Percentiles rank a stretch among this genome's conserved stretches.
Conservation (phyloP, 2,888 invertebrate species). For the Toxonevra muliebris region DNA sequence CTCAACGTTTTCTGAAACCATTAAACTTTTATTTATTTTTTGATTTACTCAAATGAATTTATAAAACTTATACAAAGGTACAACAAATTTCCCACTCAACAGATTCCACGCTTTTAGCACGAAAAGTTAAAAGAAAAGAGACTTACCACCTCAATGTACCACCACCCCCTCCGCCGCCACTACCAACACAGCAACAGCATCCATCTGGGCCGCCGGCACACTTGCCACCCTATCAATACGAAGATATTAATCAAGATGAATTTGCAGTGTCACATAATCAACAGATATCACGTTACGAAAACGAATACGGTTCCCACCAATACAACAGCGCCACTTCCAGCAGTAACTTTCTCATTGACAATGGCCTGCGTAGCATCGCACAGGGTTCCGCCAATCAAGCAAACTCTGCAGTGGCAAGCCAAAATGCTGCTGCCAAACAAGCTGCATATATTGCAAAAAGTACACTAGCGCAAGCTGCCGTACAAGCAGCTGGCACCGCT, state of each 20-base stretch:
- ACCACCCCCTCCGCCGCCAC: conserved; percentile 22
- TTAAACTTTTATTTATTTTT: background rate
- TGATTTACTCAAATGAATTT: conserved; percentile 4
- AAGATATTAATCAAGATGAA: conserved; percentile 52
- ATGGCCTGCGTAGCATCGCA: conserved; percentile 75
- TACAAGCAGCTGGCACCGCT: conserved; percentile 75
- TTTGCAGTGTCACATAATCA: conserved; percentile 37
- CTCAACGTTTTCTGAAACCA: background rate
- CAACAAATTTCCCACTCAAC: too few species aligned
- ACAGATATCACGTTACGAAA: conserved; percentile 40
- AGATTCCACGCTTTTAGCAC: conserved; percentile 17
- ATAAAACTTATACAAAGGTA: background rate
- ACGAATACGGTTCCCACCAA: conserved; percentile 25
- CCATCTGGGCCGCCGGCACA: conserved; percentile 16
- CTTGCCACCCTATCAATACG: conserved; percentile 48
- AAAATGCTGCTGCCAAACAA: conserved; percentile 79
- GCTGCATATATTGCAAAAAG: conserved; percentile 83
- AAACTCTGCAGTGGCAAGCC: conserved; percentile 76
- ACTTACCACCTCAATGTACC: conserved; percentile 25
- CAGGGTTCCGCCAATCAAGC: conserved; percentile 81
- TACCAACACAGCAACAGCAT: conserved; percentile 16
- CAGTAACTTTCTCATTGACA: conserved; percentile 67
- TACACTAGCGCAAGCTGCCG: conserved; percentile 79
- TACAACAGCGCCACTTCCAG: conserved; percentile 30
- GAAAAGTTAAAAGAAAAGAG: conserved; percentile 40